Evolutionary conservation across 2,113 vertebrate species (phyloP), one percentile per base, ranked within the genome.

Genomic region (Rhabdomys dilectus): DNA sequence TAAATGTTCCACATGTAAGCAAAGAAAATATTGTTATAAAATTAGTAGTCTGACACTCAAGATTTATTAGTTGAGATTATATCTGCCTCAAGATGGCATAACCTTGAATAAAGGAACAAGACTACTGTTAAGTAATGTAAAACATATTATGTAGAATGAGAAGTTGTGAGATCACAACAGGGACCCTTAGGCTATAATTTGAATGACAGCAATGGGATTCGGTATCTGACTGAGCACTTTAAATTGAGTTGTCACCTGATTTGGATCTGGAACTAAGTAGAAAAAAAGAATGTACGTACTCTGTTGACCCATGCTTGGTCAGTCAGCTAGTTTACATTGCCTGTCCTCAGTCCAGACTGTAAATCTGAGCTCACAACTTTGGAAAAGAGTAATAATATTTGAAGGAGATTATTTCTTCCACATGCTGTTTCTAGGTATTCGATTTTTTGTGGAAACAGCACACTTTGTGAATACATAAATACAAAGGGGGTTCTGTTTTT

Each of bases 161-260:
- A 98, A 98, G 98, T 97, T 98, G 84, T 84, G 97, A 96, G 97
- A 98, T 98, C 96, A 98, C 95, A 98, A 96, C 95, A 96, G 85
- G 7, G 82, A 66, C 97, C 98, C 97, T 98, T 96, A 98, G 97
- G 98, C 97, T 97, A 92, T 97, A 94, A 98, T 96, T 76, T 97
- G 97, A 98, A 97, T 97, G 98, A 98, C 98, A 98, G 97, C 94
- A 87, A 11, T 94, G 93, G 95, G 97, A 98, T 97, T 98, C 97
- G 73, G 91, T 97, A 96, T 96, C 96, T 97, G 96, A 96, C 93
- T 80, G 95, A 97, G 93, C 96, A 97, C 93, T 94, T 92, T 96
- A 97, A 98, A 98, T 98, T 98, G 96, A 98, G 94, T 92, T 98
- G 97, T 98, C 97, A 97, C 72, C 96, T 98, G 94, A 97, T 98